Conservation (phyloP, 2,113 vertebrate species). For the Eidolon helvum region DNA sequence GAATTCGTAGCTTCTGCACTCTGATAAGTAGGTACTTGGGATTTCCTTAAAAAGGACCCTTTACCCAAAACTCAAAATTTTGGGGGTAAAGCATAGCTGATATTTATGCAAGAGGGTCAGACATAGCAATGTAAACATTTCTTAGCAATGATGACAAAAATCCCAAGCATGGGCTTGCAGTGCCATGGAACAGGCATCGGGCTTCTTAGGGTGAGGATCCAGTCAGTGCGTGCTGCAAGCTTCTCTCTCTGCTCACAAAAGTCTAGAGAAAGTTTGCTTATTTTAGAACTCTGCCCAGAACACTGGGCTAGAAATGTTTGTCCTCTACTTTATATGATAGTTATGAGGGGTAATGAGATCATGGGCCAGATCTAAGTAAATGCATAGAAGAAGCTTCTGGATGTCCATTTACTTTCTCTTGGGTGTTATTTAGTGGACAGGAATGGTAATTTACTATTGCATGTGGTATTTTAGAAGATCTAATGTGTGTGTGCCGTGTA, state of each 20-base stretch:
- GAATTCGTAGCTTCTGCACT: background rate
- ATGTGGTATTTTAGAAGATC: constrained; percentile 56
- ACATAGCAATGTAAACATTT: background rate
- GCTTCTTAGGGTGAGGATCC: background rate
- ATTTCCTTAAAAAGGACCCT: constrained; percentile 4
- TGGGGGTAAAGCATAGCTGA: background rate
- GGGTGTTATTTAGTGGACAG: constrained; percentile 53
- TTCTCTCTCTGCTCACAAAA: background rate
- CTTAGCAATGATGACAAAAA: background rate
- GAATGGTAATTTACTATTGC: constrained; percentile 55
- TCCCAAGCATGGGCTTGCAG: background rate
- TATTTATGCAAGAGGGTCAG: background rate
- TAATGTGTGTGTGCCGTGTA: background rate
- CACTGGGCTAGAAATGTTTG: background rate
- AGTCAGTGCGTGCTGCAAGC: background rate
- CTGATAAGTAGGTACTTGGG: background rate
- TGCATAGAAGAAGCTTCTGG: constrained; percentile 1
- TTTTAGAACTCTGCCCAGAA: background rate
- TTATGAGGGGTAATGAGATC: constrained; percentile 51
- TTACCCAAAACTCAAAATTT: background rate
- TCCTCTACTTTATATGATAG: background rate
- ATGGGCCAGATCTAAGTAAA: constrained; percentile 37
- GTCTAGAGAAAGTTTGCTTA: background rate
- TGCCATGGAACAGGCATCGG: background rate
- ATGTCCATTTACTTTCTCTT: constrained; percentile 50